Conservation (phyloP, 2,888 invertebrate species). For the Catocala sponsa region DNA sequence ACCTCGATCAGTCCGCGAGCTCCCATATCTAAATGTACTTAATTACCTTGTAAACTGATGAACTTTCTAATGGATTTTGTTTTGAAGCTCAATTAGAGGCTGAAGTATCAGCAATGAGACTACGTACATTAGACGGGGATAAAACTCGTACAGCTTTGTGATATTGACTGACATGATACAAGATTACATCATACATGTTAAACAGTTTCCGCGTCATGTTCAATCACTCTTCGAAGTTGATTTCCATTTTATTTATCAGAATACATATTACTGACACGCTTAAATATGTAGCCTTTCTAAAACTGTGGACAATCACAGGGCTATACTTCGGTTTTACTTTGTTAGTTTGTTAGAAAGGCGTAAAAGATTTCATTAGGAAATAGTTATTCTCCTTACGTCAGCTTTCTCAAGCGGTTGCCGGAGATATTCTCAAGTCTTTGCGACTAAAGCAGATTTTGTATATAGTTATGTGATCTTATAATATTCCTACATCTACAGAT, state of each 20-base stretch:
- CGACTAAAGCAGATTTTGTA: not conserved
- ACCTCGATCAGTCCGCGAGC: constrained; percentile 67
- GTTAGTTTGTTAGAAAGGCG: too few relatives aligned
- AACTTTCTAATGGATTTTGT: constrained; percentile 56
- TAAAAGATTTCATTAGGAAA: too few relatives aligned
- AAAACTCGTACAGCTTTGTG: not conserved
- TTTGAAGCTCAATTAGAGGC: constrained; percentile 43
- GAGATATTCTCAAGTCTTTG: not conserved
- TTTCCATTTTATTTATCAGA: too few relatives aligned
- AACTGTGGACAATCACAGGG: too few relatives aligned
- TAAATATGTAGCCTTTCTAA: too few relatives aligned
- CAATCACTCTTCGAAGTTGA: not conserved
- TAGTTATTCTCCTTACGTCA: too few relatives aligned
- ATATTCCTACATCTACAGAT: too few relatives aligned
- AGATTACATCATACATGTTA: not conserved
- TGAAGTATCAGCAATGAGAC: constrained; percentile 27
- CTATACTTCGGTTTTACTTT: too few relatives aligned
- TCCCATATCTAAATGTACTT: constrained; percentile 64
- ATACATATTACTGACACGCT: too few relatives aligned
- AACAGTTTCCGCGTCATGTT: not conserved
- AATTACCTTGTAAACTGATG: constrained; percentile 62
- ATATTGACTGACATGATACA: not conserved
- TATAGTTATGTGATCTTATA: too few relatives aligned
- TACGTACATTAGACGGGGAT: not conserved
- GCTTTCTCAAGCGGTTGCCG: too few relatives aligned